Conservation (phyloP, 2,797 vertebrate genomes). For the Cygnus olor region DNA sequence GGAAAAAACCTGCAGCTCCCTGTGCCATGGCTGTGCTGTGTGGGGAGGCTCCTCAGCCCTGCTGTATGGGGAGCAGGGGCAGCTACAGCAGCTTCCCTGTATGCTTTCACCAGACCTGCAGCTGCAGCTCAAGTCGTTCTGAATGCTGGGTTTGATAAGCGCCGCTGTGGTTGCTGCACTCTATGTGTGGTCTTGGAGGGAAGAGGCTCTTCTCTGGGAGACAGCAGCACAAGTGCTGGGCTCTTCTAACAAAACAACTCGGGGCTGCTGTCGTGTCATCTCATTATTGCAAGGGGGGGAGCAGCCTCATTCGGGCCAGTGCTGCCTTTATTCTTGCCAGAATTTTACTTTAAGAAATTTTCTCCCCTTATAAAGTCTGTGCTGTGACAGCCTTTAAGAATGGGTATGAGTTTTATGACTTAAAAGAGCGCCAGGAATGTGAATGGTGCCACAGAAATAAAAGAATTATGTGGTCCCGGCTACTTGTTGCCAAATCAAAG, state of each 20-base stretch:
- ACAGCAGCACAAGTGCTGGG: neutral
- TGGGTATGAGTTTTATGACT: neutral
- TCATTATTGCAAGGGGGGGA: neutral
- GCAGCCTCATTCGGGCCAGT: neutral
- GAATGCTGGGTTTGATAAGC: constrained; percentile 3
- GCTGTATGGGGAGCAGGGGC: neutral
- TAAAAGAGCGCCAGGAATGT: neutral
- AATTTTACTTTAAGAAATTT: neutral
- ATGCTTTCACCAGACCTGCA: neutral
- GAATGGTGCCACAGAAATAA: neutral
- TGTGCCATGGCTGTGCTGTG: neutral
- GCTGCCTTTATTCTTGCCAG: neutral
- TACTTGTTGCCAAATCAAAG: neutral
- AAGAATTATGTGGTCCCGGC: neutral
- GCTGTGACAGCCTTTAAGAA: neutral
- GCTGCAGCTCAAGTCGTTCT: neutral
- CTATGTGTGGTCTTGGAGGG: constrained; percentile 43
- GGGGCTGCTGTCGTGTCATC: neutral
- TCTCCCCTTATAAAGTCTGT: neutral
- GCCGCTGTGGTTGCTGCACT: neutral
- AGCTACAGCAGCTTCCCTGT: neutral
- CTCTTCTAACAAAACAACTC: neutral
- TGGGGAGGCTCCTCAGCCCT: neutral
- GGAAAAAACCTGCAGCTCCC: neutral
- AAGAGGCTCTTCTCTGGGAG: neutral